Evolutionary conservation across 2,888 invertebrate genomes (phyloP).

Genomic region (Augiades crinisus): DNA sequence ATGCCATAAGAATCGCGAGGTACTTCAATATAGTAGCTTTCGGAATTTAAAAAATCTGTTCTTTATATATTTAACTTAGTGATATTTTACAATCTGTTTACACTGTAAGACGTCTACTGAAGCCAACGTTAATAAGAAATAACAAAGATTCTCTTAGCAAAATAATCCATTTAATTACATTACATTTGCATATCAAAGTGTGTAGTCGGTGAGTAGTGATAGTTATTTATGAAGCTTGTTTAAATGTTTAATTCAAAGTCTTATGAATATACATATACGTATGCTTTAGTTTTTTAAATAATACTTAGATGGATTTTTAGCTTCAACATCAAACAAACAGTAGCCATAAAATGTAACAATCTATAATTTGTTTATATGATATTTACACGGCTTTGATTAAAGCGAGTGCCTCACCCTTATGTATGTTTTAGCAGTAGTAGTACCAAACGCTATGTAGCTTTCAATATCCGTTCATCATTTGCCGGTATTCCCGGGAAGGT

Average conservation of each 20-base stretch:
- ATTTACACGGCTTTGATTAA: no score
- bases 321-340: no score
- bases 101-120: background rate
- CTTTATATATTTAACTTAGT: no score
- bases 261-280: background rate
- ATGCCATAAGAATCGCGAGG: no score
- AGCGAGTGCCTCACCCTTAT: background rate
- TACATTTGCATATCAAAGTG: slow-evolving; percentile 1
- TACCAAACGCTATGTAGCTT: slow-evolving; percentile 3
- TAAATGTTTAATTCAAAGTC: background rate
- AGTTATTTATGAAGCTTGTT: background rate
- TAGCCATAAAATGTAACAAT: no score
- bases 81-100: no score
- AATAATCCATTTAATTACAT: background rate
- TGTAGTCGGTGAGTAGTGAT: no score
- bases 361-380: no score
- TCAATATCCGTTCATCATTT: slow-evolving; percentile 17
- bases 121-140: background rate
- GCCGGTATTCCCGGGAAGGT: slow-evolving; percentile 1
- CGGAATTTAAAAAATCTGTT: no score
- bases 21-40: no score
- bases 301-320: no score
- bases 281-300: no score
- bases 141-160: background rate
- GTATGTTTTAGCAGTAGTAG: background rate